Evolutionary conservation across 2,797 vertebrate genomes (phyloP).

Genomic region (Syndactyla subalaris): DNA sequence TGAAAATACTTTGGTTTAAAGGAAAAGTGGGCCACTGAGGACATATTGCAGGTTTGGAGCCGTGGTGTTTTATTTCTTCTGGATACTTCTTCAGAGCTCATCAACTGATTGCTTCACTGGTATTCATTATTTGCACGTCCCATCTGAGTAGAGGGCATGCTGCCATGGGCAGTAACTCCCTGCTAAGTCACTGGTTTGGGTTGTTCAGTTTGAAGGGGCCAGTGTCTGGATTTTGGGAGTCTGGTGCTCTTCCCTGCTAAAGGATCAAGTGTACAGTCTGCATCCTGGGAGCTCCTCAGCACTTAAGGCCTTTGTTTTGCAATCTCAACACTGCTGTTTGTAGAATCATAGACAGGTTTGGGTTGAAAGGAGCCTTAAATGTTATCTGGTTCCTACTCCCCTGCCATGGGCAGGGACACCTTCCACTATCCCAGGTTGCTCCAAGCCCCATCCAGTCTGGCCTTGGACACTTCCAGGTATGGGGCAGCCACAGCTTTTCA

Average conservation of each 20-base stretch:
- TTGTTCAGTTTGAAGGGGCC: not conserved
- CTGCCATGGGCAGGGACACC: not conserved
- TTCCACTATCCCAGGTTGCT: not conserved
- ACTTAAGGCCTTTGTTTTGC: not conserved
- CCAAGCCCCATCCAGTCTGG: rapidly evolving
- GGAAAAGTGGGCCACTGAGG: not conserved
- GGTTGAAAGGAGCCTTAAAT: not conserved
- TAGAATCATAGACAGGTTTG: not conserved
- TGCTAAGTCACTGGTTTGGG: not conserved
- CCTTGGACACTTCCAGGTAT: not conserved
- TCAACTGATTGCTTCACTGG: not conserved
- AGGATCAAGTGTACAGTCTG: not conserved
- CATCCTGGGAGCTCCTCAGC: not conserved
- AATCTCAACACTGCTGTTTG: rapidly evolving
- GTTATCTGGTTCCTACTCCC: not conserved
- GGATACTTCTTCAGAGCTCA: not conserved
- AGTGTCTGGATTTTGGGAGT: not conserved
- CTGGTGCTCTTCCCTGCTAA: not conserved
- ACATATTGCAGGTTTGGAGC: not conserved
- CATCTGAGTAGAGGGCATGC: not conserved
- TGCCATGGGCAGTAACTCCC: not conserved
- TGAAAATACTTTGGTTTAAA: not conserved
- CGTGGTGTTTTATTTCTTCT: not conserved
- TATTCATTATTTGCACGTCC: not conserved
- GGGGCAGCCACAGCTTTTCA: not conserved